Evolutionary conservation across 2,888 invertebrate genomes (phyloP).

Genomic region (Hypolimnas misippus): DNA sequence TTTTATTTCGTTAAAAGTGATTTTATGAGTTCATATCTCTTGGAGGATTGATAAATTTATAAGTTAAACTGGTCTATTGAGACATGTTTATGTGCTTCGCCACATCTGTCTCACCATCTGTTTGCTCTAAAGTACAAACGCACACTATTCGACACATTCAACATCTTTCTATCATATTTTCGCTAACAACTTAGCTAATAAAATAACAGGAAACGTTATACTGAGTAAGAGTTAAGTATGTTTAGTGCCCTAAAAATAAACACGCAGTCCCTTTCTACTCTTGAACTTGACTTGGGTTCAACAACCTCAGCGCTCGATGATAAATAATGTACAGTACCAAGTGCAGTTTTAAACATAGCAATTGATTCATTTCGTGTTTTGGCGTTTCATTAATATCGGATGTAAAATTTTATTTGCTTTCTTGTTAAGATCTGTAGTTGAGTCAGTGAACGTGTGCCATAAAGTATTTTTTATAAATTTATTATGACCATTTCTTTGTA

Average conservation of each 20-base stretch:
- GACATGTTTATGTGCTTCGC: conserved; percentile 30
- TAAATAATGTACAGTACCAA: conserved; percentile 50
- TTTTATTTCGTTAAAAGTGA: background rate
- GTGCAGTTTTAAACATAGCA: conserved; percentile 30
- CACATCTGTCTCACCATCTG: conserved; percentile 36
- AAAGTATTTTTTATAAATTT: conserved; percentile 1
- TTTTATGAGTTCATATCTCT: conserved; percentile 22
- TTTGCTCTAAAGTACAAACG: conserved; percentile 14
- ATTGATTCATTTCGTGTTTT: conserved; percentile 28
- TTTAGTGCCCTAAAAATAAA: conserved; percentile 79
- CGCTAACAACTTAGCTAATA: conserved; percentile 48
- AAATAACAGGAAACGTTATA: conserved; percentile 59
- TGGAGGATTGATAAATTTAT: conserved; percentile 25
- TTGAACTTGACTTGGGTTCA: conserved; percentile 78
- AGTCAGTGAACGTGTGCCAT: background rate
- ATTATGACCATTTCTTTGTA: background rate
- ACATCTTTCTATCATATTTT: conserved; percentile 47
- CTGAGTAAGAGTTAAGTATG: conserved; percentile 61
- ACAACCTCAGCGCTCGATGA: conserved; percentile 61
- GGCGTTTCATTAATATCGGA: conserved; percentile 3
- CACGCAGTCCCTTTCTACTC: conserved; percentile 64
- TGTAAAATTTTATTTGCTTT: background rate
- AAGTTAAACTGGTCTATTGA: conserved; percentile 24
- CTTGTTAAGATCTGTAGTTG: background rate
- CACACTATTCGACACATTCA: conserved; percentile 11